phyloP scores from a whole-genome alignment of 1,140 invertebrate genomes.

The Achroia grisella region DNA sequence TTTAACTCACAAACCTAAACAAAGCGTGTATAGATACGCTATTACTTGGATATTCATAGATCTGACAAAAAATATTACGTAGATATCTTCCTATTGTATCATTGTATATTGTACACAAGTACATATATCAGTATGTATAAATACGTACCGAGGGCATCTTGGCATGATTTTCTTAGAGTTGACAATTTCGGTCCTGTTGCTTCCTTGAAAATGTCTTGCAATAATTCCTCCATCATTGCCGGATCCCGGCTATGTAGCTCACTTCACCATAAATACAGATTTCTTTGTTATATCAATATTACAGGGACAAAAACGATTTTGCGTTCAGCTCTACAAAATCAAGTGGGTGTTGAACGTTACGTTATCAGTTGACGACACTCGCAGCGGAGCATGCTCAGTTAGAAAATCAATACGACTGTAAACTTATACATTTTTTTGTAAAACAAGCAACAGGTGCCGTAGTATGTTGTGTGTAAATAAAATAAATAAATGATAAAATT shows the following conservation, averaged over 20 bases:
- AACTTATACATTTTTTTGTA: constrained; percentile 17
- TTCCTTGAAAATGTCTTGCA: constrained; percentile 86
- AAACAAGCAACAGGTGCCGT: constrained; percentile 30
- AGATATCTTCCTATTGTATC: too few relatives aligned
- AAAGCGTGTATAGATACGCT: too few relatives aligned
- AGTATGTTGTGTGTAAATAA: too few relatives aligned
- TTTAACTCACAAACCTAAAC: too few relatives aligned
- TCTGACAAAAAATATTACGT: too few relatives aligned
- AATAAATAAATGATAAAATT: too few relatives aligned
- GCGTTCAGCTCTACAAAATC: neutral
- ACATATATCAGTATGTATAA: neutral
- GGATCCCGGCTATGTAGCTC: too few relatives aligned
- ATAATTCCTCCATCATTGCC: constrained; percentile 83
- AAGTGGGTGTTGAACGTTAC: constrained; percentile 28
- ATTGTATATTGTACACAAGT: too few relatives aligned
- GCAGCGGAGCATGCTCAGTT: constrained; percentile 37
- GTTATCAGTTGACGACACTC: constrained; percentile 31
- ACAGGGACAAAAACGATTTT: neutral
- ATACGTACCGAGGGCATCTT: constrained; percentile 84
- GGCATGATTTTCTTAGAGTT: constrained; percentile 82
- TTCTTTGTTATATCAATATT: neutral
- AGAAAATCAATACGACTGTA: constrained; percentile 38
- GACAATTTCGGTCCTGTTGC: constrained; percentile 82
- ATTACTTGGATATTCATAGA: too few relatives aligned
- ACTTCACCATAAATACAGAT: neutral